Percentiles rank a stretch among this genome's conserved stretches.
Conservation (phyloP, 1,140 invertebrate genomes). For the Battus philenor region DNA sequence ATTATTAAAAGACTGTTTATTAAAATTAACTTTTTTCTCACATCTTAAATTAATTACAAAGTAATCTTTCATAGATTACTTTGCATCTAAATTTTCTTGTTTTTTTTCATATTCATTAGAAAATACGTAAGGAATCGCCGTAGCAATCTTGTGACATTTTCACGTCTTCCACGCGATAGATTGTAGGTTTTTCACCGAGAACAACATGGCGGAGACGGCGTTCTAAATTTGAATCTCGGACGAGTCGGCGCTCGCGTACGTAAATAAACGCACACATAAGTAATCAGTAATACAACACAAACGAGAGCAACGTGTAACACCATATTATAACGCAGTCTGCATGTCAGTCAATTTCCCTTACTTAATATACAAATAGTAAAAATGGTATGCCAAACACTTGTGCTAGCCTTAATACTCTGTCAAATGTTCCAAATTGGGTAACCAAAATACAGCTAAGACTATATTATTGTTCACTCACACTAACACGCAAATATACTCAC, state of each 20-base stretch:
- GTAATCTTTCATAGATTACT: too few relatives aligned
- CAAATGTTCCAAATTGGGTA: conserved; percentile 22
- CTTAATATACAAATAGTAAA: conserved; percentile 9
- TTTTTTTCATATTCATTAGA: too few relatives aligned
- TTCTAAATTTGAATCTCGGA: conserved; percentile 75
- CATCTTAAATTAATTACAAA: too few relatives aligned
- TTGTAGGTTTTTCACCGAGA: conserved; percentile 72
- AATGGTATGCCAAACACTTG: conserved; percentile 1
- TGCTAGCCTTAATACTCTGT: not conserved
- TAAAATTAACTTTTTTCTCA: too few relatives aligned
- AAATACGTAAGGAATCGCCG: conserved; percentile 4
- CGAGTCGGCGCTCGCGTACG: conserved; percentile 73
- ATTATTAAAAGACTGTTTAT: too few relatives aligned
- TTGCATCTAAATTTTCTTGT: too few relatives aligned
- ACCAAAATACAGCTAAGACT: conserved; percentile 26
- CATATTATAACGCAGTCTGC: conserved; percentile 29
- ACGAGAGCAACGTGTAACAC: conserved; percentile 41
- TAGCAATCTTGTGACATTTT: conserved; percentile 43
- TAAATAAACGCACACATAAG: conserved; percentile 74
- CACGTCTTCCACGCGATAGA: conserved; percentile 51
- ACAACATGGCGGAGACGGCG: conserved; percentile 73
- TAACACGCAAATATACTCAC: conserved; percentile 43
- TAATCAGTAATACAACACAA: conserved; percentile 71
- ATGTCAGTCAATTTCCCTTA: conserved; percentile 27
- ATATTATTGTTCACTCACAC: conserved; percentile 36